Evolutionary conservation across 2,797 vertebrate species (phyloP).

Genomic region (Cyprinella venusta): DNA sequence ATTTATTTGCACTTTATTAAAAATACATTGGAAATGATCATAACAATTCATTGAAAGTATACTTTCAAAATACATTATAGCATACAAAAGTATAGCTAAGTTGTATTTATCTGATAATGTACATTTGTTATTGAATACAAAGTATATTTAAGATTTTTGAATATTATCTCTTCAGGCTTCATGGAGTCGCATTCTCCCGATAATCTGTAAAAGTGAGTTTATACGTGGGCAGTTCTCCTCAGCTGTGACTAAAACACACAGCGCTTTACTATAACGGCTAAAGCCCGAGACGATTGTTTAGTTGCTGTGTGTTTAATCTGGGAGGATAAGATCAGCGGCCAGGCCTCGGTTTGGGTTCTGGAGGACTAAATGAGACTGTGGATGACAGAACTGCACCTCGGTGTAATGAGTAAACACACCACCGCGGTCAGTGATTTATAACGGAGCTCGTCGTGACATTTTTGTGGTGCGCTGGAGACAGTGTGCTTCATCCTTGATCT

Average conservation of each 20-base stretch:
- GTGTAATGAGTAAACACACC: slow-evolving; percentile 81
- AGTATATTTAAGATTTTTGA: no score
- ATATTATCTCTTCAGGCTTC: background rate
- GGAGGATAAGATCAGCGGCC: slow-evolving; percentile 46
- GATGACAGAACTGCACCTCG: slow-evolving; percentile 72
- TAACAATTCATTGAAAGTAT: no score
- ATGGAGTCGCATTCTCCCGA: background rate
- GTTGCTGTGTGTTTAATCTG: slow-evolving; percentile 41
- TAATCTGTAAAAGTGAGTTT: background rate
- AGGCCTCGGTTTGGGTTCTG: slow-evolving; percentile 31
- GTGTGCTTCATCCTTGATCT: slow-evolving; percentile 46
- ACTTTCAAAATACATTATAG: no score
- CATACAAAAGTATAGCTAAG: no score
- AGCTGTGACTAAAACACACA: background rate
- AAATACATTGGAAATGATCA: no score
- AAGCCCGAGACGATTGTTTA: slow-evolving; percentile 30
- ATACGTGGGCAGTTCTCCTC: slow-evolving; percentile 1
- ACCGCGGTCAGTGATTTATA: slow-evolving; percentile 78
- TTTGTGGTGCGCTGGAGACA: slow-evolving; percentile 63
- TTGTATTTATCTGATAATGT: no score
- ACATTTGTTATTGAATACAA: no score
- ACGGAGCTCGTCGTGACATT: slow-evolving; percentile 72
- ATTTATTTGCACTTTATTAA: no score
- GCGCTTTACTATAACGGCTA: background rate
- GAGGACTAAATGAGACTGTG: slow-evolving; percentile 59